Conservation (phyloP, 2,888 invertebrate genomes). For the Amorpha juglandis region DNA sequence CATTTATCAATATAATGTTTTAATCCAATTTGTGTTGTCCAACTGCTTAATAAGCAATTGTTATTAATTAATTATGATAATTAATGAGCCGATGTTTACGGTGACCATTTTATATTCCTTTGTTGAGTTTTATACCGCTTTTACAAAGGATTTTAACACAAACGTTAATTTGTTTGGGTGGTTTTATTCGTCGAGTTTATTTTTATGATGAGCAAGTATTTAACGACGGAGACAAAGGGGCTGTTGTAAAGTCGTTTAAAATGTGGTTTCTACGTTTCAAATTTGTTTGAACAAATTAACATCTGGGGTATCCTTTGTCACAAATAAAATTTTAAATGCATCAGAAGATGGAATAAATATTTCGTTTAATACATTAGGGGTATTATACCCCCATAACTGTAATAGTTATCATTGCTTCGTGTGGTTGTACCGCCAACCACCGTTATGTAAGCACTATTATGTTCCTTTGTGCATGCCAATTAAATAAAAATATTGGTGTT, state of each 20-base stretch:
- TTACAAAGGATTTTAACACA: neutral
- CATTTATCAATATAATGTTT: neutral
- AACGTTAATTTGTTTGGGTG: conserved; percentile 19
- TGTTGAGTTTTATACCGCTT: neutral
- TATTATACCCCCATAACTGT: no score
- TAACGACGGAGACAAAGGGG: conserved; percentile 7
- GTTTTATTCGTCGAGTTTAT: conserved; percentile 10
- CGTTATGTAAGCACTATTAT: no score
- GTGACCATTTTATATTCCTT: neutral
- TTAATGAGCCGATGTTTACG: neutral
- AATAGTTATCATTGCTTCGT: no score
- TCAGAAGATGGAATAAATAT: no score
- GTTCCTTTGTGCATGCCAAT: no score
- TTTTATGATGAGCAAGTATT: conserved; percentile 19
- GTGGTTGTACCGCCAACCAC: no score
- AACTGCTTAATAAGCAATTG: neutral
- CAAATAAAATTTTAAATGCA: neutral
- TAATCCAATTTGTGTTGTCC: neutral
- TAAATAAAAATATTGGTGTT: no score
- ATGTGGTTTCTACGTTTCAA: conserved; percentile 12
- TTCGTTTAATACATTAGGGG: no score
- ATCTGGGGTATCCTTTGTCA: neutral
- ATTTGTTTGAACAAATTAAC: neutral
- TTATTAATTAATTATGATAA: neutral
- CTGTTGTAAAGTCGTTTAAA: conserved; percentile 8